Base-by-base conservation (phyloP, 2,888 invertebrate genomes). In the Ichneumoninae sp. region DNA sequence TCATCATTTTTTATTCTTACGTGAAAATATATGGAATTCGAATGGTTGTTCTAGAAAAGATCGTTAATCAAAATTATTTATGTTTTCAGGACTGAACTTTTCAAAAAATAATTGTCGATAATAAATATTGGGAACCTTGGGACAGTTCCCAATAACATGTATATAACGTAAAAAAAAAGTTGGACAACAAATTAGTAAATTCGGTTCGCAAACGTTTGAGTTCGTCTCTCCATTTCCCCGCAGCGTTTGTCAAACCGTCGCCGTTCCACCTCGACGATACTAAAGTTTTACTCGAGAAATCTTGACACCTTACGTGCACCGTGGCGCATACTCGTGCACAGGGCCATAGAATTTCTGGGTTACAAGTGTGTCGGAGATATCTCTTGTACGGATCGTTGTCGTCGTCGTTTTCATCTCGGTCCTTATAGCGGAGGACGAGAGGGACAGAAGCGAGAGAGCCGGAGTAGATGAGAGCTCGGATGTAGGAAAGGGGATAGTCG, bases 321-420 rank as follows among this genome's bases (percentile, higher is more conserved):
- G 76, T 81, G 77, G 85, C 78, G 85, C 84, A 84, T 87, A 85
- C 87, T 81, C 81, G 83, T 81, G 81, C 70, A 77, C 44, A 16
- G 44, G 80, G 83, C 86, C 77, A 85, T 87, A 86, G 86, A 86
- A 87, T 85, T 86, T 85, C 83, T 83, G 73, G 83, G 77, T 84
- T 84, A 71, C 86, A 71, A 63, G 60, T 63, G 60, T 63, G 60
- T 30, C 60, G 22, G 60, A 63, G 60, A 30, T 63, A 63, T 63
- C 60, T 63, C 60, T 30, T 63, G 60, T 63, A 63, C 30, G 60
- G 60, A 63, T 63, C 60, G 60, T 63, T 63, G 60, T 63, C 60
- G 60, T 30, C 33, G 60, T 30, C n/a, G 60, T 63, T 63, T 63
- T 16, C 16, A 26, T 33, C 30, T 50, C 50, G 71, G 33, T 36